phyloP scores from a whole-genome alignment of 2,113 vertebrate genomes.

The Barbus barbus region DNA sequence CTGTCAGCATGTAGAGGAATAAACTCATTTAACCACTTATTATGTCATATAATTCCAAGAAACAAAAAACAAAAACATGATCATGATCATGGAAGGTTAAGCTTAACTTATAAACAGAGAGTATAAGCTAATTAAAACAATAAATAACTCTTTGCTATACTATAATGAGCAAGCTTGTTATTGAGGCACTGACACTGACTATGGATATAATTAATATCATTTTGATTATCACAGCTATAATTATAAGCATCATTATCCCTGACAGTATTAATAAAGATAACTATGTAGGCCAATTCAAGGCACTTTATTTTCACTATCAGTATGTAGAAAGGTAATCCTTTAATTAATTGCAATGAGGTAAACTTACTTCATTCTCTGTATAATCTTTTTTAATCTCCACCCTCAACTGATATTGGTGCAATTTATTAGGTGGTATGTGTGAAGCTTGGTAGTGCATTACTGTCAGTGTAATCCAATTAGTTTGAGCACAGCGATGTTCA shows the following conservation, averaged over 20 bases:
- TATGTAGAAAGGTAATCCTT: slow-evolving; percentile 56
- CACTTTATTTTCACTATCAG: slow-evolving; percentile 27
- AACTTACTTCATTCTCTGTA: slow-evolving; percentile 72
- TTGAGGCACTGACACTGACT: background rate
- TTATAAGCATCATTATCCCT: slow-evolving; percentile 70
- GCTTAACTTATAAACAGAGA: background rate
- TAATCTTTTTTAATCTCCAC: slow-evolving; percentile 72
- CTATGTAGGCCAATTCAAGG: slow-evolving; percentile 66
- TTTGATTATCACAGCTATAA: slow-evolving; percentile 73
- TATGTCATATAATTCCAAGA: background rate
- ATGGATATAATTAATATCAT: slow-evolving; percentile 47
- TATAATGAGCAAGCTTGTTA: slow-evolving; percentile 8
- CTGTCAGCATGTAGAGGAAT: background rate
- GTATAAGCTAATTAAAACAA: background rate
- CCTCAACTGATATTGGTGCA: slow-evolving; percentile 66
- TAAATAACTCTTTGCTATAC: background rate
- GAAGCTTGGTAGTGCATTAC: slow-evolving; percentile 71
- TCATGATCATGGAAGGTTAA: background rate
- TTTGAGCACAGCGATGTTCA: slow-evolving; percentile 57
- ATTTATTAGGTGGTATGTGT: slow-evolving; percentile 73
- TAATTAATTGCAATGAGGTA: slow-evolving; percentile 60
- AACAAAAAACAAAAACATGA: background rate
- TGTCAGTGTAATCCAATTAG: slow-evolving; percentile 78
- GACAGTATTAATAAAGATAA: slow-evolving; percentile 73
- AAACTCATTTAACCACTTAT: background rate